A percentile compares a stretch with the other conserved stretches of the same genome.
phyloP scores from a whole-genome alignment of 2,888 invertebrate genomes.

The Pasiphila rectangulata region DNA sequence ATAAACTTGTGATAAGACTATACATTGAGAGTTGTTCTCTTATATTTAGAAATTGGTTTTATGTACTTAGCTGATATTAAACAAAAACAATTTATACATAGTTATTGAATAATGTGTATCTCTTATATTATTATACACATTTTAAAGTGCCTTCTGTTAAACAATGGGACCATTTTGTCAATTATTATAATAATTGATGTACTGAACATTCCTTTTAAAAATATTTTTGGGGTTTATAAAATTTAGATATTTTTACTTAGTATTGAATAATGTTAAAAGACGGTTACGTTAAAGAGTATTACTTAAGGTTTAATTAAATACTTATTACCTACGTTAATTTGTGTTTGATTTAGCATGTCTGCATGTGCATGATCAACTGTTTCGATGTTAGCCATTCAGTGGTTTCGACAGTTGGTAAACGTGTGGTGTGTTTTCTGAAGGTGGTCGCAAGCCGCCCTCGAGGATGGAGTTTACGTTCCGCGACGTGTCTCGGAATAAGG shows the following conservation, averaged over 20 bases:
- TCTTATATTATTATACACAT: slow-evolving; percentile 33
- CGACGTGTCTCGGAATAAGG: slow-evolving; percentile 39
- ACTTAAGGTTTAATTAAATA: slow-evolving; percentile 68
- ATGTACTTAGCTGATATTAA: slow-evolving; percentile 24
- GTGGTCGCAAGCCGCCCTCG: slow-evolving; percentile 36
- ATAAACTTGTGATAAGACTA: slow-evolving; percentile 56
- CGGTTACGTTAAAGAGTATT: slow-evolving; percentile 73
- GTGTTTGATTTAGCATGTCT: slow-evolving; percentile 25
- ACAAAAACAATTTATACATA: slow-evolving; percentile 18
- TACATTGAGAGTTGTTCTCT: slow-evolving; percentile 32
- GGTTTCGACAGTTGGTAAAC: slow-evolving; percentile 18
- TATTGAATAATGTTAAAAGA: slow-evolving; percentile 52
- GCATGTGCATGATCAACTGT: slow-evolving; percentile 14
- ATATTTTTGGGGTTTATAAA: slow-evolving; percentile 56
- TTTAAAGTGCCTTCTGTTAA: slow-evolving; percentile 63
- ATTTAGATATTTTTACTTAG: slow-evolving; percentile 57
- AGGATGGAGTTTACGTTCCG: slow-evolving; percentile 50
- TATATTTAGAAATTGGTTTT: slow-evolving; percentile 19
- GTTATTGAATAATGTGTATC: slow-evolving; percentile 24
- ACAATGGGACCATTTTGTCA: slow-evolving; percentile 64
- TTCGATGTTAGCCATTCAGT: slow-evolving; percentile 13
- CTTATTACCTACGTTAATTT: slow-evolving; percentile 59
- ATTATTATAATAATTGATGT: slow-evolving; percentile 59
- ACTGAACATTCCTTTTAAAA: slow-evolving; percentile 73
- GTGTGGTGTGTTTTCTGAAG: slow-evolving; percentile 33